Conservation (phyloP, 2,888 invertebrate species). For the Buathra laborator region DNA sequence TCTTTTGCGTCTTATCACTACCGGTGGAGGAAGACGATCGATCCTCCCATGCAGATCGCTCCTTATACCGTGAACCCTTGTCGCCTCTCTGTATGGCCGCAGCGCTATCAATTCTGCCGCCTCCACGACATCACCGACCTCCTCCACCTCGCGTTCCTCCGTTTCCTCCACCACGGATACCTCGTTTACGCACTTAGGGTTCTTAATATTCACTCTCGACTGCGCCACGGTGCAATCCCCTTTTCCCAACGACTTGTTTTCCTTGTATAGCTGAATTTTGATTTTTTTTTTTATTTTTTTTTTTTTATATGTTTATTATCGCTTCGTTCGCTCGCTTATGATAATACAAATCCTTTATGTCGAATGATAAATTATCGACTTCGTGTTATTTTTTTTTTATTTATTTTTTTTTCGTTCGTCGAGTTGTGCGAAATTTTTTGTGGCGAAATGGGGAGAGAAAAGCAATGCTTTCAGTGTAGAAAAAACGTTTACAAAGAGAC, state of each 20-base stretch:
- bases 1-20: conserved; percentile 81
- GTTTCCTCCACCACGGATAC: conserved; percentile 65
- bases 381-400: not conserved
- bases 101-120: conserved; percentile 76
- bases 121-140: conserved; percentile 68
- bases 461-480: conserved; percentile 26
- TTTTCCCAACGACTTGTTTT: conserved; percentile 77
- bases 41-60: conserved; percentile 63
- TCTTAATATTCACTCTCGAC: conserved; percentile 27
- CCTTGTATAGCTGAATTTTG: conserved; percentile 82
- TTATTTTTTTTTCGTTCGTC: conserved; percentile 1
- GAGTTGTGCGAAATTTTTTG: conserved; percentile 3
- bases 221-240: conserved; percentile 33
- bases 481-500: conserved; percentile 57
- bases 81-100: conserved; percentile 71
- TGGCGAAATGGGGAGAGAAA: conserved; percentile 2
- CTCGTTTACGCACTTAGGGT: conserved; percentile 49
- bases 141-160: conserved; percentile 63
- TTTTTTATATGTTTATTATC: conserved; percentile 33
- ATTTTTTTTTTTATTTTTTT: conserved; percentile 4
- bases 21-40: conserved; percentile 81
- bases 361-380: not conserved
- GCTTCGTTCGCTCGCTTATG: not conserved
- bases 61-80: conserved; percentile 39
- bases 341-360: not conserved